phyloP scores from a whole-genome alignment of 2,797 vertebrate species.

The Tenualosa thibaudeaui region DNA sequence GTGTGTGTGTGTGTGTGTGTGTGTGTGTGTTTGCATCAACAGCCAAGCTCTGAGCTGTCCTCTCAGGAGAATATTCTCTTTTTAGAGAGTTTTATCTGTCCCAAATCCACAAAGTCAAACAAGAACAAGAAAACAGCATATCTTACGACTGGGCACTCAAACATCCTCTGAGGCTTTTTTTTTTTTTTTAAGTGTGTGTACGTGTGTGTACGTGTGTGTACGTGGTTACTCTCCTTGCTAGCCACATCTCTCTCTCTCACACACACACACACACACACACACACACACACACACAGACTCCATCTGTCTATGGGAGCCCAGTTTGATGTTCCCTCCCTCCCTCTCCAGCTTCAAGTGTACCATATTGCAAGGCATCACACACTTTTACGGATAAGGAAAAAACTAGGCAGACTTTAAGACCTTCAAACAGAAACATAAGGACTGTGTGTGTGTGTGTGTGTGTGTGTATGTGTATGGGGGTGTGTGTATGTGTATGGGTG shows the following conservation, averaged over 20 bases:
- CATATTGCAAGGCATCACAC: neutral
- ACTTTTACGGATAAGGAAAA: neutral
- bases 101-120: conserved; percentile 13
- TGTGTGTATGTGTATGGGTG: too few relatives aligned
- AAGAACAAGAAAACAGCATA: conserved; percentile 11
- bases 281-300: neutral
- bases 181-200: neutral
- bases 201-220: neutral
- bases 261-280: neutral
- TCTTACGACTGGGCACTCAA: neutral
- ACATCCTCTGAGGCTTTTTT: neutral
- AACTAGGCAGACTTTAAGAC: neutral
- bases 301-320: neutral
- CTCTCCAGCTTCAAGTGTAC: neutral
- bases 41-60: neutral
- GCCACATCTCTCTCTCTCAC: neutral
- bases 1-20: neutral
- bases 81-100: conserved; percentile 26
- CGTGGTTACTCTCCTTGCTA: neutral
- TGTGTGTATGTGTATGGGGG: too few relatives aligned
- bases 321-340: neutral
- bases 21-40: neutral
- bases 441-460: neutral
- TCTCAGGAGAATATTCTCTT: neutral
- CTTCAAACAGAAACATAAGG: conserved; percentile 18